These are phyloP conservation scores for Protomyctophum bolini DNA, from an alignment of 2,113 vertebrate genomes.

Conservation along the genomic window DNA sequence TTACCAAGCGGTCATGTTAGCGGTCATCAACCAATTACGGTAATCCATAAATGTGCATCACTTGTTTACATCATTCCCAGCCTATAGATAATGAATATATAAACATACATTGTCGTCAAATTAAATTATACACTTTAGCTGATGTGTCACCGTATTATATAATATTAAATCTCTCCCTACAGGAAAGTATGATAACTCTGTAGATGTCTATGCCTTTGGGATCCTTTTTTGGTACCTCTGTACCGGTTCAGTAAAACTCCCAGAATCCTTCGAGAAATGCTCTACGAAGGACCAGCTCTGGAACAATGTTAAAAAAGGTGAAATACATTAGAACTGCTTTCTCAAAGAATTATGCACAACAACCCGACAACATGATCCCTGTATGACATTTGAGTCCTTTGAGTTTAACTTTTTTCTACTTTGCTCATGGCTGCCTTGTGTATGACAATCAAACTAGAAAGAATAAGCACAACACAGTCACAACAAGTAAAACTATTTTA, in stretches of 20 bases:
- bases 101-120: no score
- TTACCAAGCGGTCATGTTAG: conserved; percentile 4
- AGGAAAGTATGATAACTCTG: conserved; percentile 98
- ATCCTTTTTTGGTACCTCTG: conserved; percentile 99
- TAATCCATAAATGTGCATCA: neutral
- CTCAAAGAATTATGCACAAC: neutral
- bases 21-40: neutral
- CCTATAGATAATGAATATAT: no score
- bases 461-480: no score
- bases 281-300: conserved; percentile 98
- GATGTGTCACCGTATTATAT: no score
- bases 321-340: neutral
- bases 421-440: no score
- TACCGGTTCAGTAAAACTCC: conserved; percentile 93
- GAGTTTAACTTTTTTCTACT: no score
- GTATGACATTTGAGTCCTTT: no score
- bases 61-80: no score
- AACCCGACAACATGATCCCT: neutral
- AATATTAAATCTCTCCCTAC: conserved; percentile 4
- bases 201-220: conserved; percentile 97
- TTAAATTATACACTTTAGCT: no score
- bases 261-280: conserved; percentile 97
- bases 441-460: no score
- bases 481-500: no score
- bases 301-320: conserved; percentile 97